phyloP scores from a whole-genome alignment of 2,113 vertebrate species.

The Oryzias curvinotus region DNA sequence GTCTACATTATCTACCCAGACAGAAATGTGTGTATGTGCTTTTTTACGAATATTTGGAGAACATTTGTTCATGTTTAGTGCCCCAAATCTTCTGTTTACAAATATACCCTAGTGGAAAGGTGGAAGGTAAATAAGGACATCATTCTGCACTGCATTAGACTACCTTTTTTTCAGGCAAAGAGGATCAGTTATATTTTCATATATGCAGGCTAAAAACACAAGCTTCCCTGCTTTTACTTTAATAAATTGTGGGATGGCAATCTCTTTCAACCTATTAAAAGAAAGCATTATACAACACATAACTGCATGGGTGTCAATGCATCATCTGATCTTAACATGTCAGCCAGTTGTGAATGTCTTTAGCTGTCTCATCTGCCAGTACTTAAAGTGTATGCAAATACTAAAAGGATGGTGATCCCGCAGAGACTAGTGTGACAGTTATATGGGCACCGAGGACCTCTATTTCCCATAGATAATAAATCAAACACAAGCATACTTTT shows the following conservation, averaged over 20 bases:
- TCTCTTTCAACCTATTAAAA: conserved; percentile 24
- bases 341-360: conserved; percentile 32
- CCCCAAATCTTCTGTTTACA: conserved; percentile 57
- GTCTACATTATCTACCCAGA: too few species aligned
- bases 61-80: conserved; percentile 36
- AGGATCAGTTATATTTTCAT: conserved; percentile 22
- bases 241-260: conserved; percentile 12
- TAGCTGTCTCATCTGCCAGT: conserved; percentile 39
- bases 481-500: conserved; percentile 2
- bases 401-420: conserved; percentile 26
- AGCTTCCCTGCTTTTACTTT: conserved; percentile 17
- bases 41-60: conserved; percentile 27
- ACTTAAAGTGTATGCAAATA: conserved; percentile 47
- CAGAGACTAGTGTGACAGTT: conserved; percentile 24
- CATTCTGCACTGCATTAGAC: conserved; percentile 28
- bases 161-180: conserved; percentile 17
- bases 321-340: conserved; percentile 21
- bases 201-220: conserved; percentile 3
- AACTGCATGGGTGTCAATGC: conserved; percentile 6
- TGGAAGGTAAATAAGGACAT: conserved; percentile 22
- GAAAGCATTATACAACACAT: conserved; percentile 8
- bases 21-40: conserved; percentile 12
- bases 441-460: conserved; percentile 10
- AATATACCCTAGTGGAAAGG: conserved; percentile 35
- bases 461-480: conserved; percentile 7